phyloP scores from a whole-genome alignment of 2,113 vertebrate species.

The Brienomyrus longianalis region DNA sequence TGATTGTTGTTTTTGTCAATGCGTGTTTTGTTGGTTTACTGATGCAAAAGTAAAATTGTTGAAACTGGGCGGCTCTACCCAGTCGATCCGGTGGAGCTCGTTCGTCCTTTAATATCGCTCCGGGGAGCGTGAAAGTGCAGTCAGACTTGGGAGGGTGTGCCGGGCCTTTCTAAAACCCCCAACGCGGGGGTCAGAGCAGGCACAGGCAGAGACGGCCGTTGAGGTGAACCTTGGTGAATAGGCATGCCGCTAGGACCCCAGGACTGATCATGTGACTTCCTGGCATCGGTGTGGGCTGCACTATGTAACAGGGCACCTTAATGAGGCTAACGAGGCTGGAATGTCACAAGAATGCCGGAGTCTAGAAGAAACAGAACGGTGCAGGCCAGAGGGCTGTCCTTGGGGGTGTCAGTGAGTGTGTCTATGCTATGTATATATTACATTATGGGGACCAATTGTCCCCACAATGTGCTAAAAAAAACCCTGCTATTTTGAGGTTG shows the following conservation, averaged over 20 bases:
- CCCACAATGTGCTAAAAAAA: no score
- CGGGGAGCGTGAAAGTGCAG: not conserved
- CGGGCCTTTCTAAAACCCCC: not conserved
- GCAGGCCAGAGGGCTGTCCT: not conserved
- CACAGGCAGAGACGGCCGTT: not conserved
- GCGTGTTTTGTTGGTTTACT: not conserved
- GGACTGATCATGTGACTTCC: not conserved
- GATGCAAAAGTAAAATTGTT: not conserved
- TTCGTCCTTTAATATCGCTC: not conserved
- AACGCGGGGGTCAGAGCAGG: not conserved
- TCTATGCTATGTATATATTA: not conserved
- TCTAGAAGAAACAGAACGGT: not conserved
- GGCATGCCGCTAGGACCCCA: not conserved
- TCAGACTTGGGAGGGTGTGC: not conserved
- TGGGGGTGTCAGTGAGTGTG: not conserved
- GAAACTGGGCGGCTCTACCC: not conserved
- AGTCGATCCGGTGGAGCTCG: not conserved
- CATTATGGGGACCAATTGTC: not conserved
- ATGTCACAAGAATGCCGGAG: not conserved
- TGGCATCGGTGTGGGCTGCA: not conserved
- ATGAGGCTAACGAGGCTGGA: not conserved
- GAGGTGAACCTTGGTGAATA: not conserved
- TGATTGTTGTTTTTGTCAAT: not conserved
- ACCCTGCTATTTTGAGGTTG: not conserved
- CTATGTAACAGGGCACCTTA: not conserved